Conservation (phyloP, 2,888 invertebrate species). For the Hecatera dysodea region DNA sequence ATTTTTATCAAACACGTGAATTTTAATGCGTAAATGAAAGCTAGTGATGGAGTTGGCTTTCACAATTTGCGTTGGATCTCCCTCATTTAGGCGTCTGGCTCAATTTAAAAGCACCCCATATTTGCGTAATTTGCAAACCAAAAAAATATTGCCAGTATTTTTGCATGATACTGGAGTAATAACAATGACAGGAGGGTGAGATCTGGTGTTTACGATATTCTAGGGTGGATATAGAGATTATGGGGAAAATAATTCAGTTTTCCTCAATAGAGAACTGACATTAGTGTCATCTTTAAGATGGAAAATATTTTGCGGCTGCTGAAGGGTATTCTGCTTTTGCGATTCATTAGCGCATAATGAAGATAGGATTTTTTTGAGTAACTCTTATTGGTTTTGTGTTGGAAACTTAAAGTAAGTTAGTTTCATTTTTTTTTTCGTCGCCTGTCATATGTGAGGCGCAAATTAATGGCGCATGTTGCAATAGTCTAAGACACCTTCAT, state of each 20-base stretch:
- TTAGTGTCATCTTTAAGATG: conserved; percentile 22
- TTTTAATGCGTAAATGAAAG: conserved; percentile 73
- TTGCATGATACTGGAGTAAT: conserved; percentile 50
- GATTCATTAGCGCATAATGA: not conserved
- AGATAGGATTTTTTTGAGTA: too few species aligned
- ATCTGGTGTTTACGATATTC: conserved; percentile 54
- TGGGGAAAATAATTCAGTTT: conserved; percentile 23
- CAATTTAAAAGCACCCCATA: conserved; percentile 64
- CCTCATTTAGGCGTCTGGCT: conserved; percentile 58
- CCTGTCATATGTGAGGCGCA: not conserved
- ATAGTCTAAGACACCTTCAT: conserved; percentile 8
- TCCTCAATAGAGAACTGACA: conserved; percentile 20
- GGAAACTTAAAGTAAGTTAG: too few species aligned
- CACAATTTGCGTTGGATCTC: conserved; percentile 71
- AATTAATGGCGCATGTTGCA: not conserved
- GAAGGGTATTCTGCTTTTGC: not conserved
- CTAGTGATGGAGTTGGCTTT: conserved; percentile 72
- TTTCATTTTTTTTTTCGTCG: not conserved
- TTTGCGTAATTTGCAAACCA: conserved; percentile 57
- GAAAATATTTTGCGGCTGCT: not conserved
- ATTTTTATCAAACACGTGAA: conserved; percentile 69
- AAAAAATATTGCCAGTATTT: conserved; percentile 55
- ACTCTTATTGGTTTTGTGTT: too few species aligned
- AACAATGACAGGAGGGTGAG: conserved; percentile 54
- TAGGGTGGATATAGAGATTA: conserved; percentile 24